These are phyloP conservation scores for Oryzias celebensis DNA, from an alignment of 2,113 vertebrate species.

Conservation along the genomic window DNA sequence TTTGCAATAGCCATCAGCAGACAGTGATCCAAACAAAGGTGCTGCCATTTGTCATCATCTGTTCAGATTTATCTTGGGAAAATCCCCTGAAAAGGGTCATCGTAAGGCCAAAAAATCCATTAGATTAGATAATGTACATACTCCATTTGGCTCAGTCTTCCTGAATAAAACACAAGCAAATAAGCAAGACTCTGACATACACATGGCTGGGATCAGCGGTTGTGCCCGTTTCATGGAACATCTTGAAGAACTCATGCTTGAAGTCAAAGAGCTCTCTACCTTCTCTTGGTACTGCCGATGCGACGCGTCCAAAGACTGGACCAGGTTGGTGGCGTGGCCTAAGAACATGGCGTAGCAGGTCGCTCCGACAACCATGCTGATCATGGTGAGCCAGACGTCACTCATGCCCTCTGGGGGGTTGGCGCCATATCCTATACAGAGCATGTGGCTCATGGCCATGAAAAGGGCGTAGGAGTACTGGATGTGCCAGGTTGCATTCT, in stretches of 20 bases:
- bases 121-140: conserved; percentile 60
- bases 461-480: conserved; percentile 96
- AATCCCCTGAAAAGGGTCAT: conserved; percentile 53
- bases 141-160: conserved; percentile 36
- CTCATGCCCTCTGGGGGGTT: conserved; percentile 89
- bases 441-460: conserved; percentile 83
- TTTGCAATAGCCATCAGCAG: conserved; percentile 59
- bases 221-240: conserved; percentile 19
- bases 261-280: conserved; percentile 73
- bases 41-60: conserved; percentile 45
- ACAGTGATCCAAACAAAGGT: conserved; percentile 58
- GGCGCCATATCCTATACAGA: conserved; percentile 87
- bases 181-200: conserved; percentile 29
- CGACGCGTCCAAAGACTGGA: conserved; percentile 94
- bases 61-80: conserved; percentile 57
- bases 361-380: conserved; percentile 94
- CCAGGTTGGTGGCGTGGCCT: conserved; percentile 91
- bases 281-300: conserved; percentile 96
- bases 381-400: conserved; percentile 97
- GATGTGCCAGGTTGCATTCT: conserved; percentile 95
- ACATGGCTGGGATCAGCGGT: conserved; percentile 31
- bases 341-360: conserved; percentile 92
- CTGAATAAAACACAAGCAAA: conserved; percentile 15
- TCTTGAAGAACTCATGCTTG: conserved; percentile 6
- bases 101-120: conserved; percentile 40